Conservation (phyloP, 2,888 invertebrate genomes). For the Melanargia galathea region DNA sequence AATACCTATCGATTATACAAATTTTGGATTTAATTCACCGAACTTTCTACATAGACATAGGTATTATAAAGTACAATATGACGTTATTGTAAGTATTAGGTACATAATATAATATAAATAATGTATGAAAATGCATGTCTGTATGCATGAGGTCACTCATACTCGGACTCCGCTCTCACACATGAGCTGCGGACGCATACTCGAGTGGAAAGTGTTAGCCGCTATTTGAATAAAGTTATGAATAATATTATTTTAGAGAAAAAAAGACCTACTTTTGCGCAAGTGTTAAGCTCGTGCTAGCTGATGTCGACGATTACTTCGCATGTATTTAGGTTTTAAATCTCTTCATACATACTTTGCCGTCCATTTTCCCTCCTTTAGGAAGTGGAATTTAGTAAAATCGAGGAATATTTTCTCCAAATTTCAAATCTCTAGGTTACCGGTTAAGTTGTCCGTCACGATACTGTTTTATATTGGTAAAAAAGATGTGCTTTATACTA, state of each 20-base stretch:
- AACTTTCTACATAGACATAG: not conserved
- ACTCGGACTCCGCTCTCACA: constrained; percentile 29
- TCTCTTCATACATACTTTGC: too few relatives aligned
- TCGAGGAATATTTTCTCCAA: too few relatives aligned
- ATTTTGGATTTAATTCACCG: not conserved
- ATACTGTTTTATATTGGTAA: too few relatives aligned
- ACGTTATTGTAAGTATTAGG: not conserved
- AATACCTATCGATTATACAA: too few relatives aligned
- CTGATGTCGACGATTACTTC: too few relatives aligned
- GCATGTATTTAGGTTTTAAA: too few relatives aligned
- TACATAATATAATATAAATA: not conserved
- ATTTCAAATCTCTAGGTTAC: too few relatives aligned
- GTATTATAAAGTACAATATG: not conserved
- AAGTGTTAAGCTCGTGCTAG: too few relatives aligned
- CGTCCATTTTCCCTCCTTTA: too few relatives aligned
- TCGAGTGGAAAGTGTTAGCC: constrained; percentile 46
- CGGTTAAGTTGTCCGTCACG: too few relatives aligned
- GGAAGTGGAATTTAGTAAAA: too few relatives aligned
- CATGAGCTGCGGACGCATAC: constrained; percentile 22
- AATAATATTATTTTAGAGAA: constrained; percentile 37
- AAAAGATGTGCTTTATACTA: too few relatives aligned
- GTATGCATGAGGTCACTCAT: constrained; percentile 29
- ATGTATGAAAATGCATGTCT: constrained; percentile 12
- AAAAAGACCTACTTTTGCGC: not conserved
- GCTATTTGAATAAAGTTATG: constrained; percentile 48